These are phyloP conservation scores for Thomomys bottae DNA, from an alignment of 2,113 vertebrate genomes.

Conservation along the genomic window DNA sequence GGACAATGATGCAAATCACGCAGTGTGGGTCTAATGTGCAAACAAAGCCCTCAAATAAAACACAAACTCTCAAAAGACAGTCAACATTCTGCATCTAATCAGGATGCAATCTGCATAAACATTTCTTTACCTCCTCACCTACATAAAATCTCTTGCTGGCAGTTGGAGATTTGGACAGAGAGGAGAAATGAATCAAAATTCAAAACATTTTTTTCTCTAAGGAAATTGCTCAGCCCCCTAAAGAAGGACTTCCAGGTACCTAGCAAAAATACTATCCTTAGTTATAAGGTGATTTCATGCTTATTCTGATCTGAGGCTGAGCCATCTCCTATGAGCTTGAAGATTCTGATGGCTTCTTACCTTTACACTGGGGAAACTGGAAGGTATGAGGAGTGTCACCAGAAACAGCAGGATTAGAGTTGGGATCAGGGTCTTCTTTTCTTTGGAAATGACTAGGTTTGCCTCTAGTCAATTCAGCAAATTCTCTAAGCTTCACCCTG, in stretches of 20 bases:
- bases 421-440: neutral
- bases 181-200: conserved; percentile 23
- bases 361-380: neutral
- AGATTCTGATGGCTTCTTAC: neutral
- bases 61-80: conserved; percentile 56
- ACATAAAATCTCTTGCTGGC: conserved; percentile 45
- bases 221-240: neutral
- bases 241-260: neutral
- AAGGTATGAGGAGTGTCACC: neutral
- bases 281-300: neutral
- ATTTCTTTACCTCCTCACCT: conserved; percentile 51
- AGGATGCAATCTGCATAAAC: conserved; percentile 58
- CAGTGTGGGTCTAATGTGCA: conserved; percentile 58
- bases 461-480: neutral
- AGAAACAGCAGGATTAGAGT: neutral
- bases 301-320: neutral
- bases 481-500: neutral
- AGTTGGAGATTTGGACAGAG: conserved; percentile 17
- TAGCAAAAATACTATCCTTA: too few relatives aligned
- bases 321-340: neutral
- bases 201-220: conserved; percentile 6
- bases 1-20: conserved; percentile 62
- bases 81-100: conserved; percentile 46
- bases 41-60: conserved; percentile 67
- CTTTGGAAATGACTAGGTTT: neutral